A percentile compares a stretch with the other conserved stretches of the same genome.
Conservation (phyloP, 37 sponge, comb jelly and placozoan species). For the Beroe ovata region DNA sequence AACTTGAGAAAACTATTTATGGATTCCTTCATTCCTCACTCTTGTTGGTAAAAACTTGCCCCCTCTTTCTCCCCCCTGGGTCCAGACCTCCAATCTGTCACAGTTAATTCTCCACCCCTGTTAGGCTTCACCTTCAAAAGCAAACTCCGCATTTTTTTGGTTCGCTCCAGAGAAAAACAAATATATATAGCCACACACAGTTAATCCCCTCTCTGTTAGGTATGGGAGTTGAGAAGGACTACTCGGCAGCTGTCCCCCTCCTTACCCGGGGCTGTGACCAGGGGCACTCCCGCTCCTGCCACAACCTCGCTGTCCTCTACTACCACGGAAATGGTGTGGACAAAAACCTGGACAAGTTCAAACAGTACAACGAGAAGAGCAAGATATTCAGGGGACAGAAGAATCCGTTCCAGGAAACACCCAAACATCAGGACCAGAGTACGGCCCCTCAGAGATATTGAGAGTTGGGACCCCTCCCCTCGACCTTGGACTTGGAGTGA, state of each 20-base stretch:
- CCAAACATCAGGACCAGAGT: neutral
- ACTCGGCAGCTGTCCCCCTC: slow-evolving; percentile 30
- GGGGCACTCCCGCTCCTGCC: slow-evolving; percentile 37
- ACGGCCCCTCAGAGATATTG: neutral
- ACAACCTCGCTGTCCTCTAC: slow-evolving; percentile 49
- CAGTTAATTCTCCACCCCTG: no score
- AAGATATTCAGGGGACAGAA: slow-evolving; percentile 49
- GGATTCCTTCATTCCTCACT: no score
- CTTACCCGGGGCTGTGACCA: neutral
- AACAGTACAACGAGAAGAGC: slow-evolving; percentile 7
- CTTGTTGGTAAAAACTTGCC: no score
- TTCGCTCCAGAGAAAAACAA: no score
- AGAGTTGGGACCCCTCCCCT: no score
- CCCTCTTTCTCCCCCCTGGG: no score
- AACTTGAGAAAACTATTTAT: no score
- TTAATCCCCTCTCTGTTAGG: neutral
- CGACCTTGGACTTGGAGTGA: no score
- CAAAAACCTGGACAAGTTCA: slow-evolving; percentile 61
- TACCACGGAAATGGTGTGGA: slow-evolving; percentile 60
- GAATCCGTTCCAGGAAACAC: neutral
- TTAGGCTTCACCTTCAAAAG: no score
- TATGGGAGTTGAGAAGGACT: slow-evolving; percentile 44
- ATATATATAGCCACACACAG: no score
- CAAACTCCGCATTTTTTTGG: no score
- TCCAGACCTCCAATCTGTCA: neutral